Conservation (phyloP, 2,888 invertebrate genomes). For the Ommatoiulus sabulosus region DNA sequence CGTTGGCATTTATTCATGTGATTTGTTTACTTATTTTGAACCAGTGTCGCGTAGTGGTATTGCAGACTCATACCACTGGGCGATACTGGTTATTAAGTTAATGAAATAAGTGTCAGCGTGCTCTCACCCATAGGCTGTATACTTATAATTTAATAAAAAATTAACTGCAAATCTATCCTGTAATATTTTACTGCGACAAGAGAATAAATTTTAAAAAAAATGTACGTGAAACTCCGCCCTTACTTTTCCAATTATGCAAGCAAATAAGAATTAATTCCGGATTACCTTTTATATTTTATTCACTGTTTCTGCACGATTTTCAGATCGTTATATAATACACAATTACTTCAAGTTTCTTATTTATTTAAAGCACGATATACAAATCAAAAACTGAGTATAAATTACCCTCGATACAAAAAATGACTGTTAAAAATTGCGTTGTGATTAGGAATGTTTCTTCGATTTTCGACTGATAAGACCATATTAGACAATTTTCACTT, state of each 20-base stretch:
- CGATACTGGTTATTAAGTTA: too few relatives aligned
- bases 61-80: too few relatives aligned
- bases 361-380: slow-evolving; percentile 29
- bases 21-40: too few relatives aligned
- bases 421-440: slow-evolving; percentile 33
- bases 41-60: too few relatives aligned
- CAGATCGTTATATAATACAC: background rate
- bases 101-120: too few relatives aligned
- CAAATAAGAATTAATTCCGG: background rate
- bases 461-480: background rate
- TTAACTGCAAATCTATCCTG: too few relatives aligned
- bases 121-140: too few relatives aligned
- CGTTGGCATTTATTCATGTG: too few relatives aligned
- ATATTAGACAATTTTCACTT: background rate
- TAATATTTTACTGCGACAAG: too few relatives aligned
- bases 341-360: background rate
- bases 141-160: too few relatives aligned
- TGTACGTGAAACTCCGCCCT: background rate
- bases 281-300: background rate
- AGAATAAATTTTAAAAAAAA: background rate
- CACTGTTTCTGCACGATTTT: background rate
- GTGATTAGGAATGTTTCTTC: background rate
- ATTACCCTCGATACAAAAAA: slow-evolving; percentile 36
- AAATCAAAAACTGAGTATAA: slow-evolving; percentile 43
- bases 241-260: background rate